These are phyloP conservation scores for Propithecus perrieri DNA, from an alignment of 2,797 vertebrate genomes.

Conservation along the genomic window DNA sequence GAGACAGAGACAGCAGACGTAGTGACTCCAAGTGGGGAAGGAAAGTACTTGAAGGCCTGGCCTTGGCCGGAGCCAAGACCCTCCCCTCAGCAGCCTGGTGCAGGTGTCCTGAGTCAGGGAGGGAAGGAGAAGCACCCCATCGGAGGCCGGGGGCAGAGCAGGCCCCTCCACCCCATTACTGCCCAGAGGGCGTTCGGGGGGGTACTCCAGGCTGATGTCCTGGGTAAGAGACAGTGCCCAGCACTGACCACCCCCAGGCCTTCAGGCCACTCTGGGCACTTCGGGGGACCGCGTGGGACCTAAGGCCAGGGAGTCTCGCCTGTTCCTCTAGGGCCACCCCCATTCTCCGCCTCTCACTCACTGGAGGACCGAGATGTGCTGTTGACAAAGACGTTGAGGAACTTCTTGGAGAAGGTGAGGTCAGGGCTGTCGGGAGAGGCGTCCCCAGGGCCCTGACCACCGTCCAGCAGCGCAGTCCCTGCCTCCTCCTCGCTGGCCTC, in stretches of 20 bases:
- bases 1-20: background rate
- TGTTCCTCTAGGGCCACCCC: background rate
- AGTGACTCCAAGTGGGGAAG: background rate
- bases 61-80: background rate
- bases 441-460: conserved; percentile 89
- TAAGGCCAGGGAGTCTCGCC: background rate
- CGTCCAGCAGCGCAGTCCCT: conserved; percentile 78
- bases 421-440: conserved; percentile 95
- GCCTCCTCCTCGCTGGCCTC: conserved; percentile 89
- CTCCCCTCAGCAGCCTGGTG: too few relatives aligned
- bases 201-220: background rate
- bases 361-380: conserved; percentile 98
- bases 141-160: background rate
- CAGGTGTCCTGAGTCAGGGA: background rate
- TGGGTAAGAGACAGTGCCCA: background rate
- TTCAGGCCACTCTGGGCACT: too few relatives aligned
- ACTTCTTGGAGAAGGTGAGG: conserved; percentile 98
- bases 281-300: background rate
- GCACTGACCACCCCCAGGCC: background rate
- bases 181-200: rapidly evolving
- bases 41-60: rapidly evolving
- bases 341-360: conserved; percentile 83
- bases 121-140: background rate
- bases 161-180: too few relatives aligned
- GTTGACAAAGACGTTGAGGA: conserved; percentile 99